Percentiles rank a stretch among this genome's conserved stretches.
phyloP scores from a whole-genome alignment of 2,113 vertebrate genomes.

The Apodemus sylvaticus region DNA sequence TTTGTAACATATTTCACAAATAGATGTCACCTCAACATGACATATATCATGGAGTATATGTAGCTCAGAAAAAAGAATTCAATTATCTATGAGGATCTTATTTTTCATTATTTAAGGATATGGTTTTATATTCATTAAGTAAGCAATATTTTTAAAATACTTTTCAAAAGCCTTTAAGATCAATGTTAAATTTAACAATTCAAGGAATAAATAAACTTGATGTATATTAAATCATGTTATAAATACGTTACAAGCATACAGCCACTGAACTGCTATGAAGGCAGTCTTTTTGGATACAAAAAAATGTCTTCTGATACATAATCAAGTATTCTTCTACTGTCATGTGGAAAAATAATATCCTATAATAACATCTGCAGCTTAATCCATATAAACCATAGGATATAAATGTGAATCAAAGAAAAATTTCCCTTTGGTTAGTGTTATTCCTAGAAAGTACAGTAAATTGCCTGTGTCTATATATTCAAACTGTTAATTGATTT shows the following conservation, averaged over 20 bases:
- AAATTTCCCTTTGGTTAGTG: neutral
- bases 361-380: neutral
- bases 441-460: neutral
- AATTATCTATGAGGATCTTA: neutral
- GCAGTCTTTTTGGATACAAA: neutral
- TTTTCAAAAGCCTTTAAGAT: neutral
- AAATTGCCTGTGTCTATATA: neutral
- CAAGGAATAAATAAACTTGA: neutral
- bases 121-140: neutral
- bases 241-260: neutral
- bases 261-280: too few relatives aligned
- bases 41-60: neutral
- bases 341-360: neutral
- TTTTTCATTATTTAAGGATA: neutral
- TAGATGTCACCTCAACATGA: neutral
- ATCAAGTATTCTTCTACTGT: neutral
- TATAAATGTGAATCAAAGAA: neutral
- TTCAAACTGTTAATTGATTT: neutral
- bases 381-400: neutral
- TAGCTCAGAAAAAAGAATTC: neutral
- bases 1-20: neutral
- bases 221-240: neutral
- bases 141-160: neutral
- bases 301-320: neutral
- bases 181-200: neutral